A percentile compares a stretch with the other conserved stretches of the same genome.
Evolutionary conservation across 2,113 vertebrate genomes (phyloP).

Genomic region (Nycticorax nycticorax): DNA sequence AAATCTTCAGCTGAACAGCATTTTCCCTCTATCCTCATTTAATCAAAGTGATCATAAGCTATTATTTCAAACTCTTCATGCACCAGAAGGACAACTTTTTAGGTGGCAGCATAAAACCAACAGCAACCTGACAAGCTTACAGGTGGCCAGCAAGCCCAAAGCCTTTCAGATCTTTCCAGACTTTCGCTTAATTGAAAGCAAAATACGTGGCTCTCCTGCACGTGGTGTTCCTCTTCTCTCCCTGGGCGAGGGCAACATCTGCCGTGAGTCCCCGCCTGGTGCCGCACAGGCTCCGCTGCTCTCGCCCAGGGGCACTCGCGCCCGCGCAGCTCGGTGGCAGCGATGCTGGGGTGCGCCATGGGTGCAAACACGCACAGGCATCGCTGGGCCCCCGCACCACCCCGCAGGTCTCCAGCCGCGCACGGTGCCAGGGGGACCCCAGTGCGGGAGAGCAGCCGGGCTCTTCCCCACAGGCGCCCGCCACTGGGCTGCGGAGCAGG

Average conservation of each 20-base stretch:
- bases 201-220: not conserved
- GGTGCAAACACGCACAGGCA: fast-evolving
- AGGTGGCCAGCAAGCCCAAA: not conserved
- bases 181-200: not conserved
- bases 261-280: not conserved
- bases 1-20: not conserved
- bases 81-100: not conserved
- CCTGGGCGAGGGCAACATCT: not conserved
- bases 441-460: not conserved
- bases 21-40: not conserved
- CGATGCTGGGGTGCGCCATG: not conserved
- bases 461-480: fast-evolving
- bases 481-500: no score
- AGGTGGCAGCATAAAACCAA: not conserved
- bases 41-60: not conserved
- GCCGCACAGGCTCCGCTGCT: not conserved
- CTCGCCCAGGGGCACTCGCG: fast-evolving
- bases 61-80: not conserved
- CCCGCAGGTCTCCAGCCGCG: not conserved
- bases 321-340: not conserved
- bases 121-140: not conserved
- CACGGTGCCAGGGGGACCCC: fast-evolving
- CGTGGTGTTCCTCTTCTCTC: not conserved
- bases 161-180: not conserved
- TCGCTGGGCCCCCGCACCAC: no score